Evolutionary conservation across 2,797 vertebrate species (phyloP).

Genomic region (Sebastes wilsoni): DNA sequence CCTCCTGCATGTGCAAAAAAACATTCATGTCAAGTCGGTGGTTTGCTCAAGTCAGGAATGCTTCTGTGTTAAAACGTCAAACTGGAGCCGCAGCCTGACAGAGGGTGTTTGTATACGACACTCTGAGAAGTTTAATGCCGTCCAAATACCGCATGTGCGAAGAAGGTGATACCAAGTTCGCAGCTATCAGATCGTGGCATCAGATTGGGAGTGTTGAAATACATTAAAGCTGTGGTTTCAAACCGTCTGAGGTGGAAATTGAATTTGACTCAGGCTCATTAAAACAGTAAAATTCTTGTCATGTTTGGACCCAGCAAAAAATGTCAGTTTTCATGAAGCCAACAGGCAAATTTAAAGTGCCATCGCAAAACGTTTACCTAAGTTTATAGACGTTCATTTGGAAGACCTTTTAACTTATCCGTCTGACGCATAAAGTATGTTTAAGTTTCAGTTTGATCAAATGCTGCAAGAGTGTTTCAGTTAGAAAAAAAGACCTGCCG

Average conservation of each 20-base stretch:
- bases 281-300: conserved; percentile 46
- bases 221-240: conserved; percentile 40
- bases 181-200: conserved; percentile 34
- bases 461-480: conserved; percentile 26
- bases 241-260: conserved; percentile 31
- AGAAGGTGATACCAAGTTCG: conserved; percentile 21
- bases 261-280: conserved; percentile 49
- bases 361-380: conserved; percentile 27
- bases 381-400: conserved; percentile 25
- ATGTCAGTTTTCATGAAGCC: conserved; percentile 25
- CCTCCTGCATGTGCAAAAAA: conserved; percentile 58
- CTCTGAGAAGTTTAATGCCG: conserved; percentile 46
- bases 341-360: conserved; percentile 27
- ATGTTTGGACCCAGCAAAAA: conserved; percentile 46
- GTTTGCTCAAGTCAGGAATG: conserved; percentile 69
- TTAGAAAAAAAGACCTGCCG: conserved; percentile 25
- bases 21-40: conserved; percentile 68
- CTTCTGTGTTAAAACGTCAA: conserved; percentile 67
- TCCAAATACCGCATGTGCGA: conserved; percentile 26
- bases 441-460: conserved; percentile 50
- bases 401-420: conserved; percentile 37
- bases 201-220: conserved; percentile 34
- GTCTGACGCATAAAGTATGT: conserved; percentile 31
- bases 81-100: conserved; percentile 55
- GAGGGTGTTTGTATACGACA: conserved; percentile 51